These are phyloP conservation scores for Diploscapter pachys DNA, from an alignment of 1,140 invertebrate species.

Conservation along the genomic window DNA sequence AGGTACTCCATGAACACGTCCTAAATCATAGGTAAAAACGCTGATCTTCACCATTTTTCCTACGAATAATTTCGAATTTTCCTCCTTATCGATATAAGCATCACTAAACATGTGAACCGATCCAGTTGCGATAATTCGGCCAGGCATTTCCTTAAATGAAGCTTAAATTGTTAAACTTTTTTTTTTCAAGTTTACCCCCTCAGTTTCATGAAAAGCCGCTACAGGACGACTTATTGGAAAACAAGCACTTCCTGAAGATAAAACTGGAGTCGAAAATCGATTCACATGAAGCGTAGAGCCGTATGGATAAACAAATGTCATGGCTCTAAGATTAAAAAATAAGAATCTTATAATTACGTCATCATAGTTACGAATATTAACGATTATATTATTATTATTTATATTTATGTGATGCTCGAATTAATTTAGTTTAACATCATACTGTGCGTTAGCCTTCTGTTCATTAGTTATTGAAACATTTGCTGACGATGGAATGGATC, in stretches of 20 bases:
- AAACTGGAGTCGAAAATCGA: constrained; percentile 77
- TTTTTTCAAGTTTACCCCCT: not conserved
- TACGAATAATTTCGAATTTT: constrained; percentile 78
- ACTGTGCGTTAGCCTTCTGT: constrained; percentile 64
- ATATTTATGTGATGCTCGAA: not conserved
- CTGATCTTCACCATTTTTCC: constrained; percentile 27
- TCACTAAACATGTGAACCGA: constrained; percentile 68
- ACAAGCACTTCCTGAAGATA: constrained; percentile 85
- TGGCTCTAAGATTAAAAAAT: constrained; percentile 65
- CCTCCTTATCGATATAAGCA: constrained; percentile 87
- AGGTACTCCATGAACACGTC: constrained; percentile 84
- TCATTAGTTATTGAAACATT: constrained; percentile 59
- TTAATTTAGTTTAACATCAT: constrained; percentile 37
- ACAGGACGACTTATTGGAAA: constrained; percentile 89
- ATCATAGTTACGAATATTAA: not conserved
- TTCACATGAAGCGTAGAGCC: constrained; percentile 90
- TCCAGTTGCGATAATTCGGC: constrained; percentile 66
- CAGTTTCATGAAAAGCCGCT: constrained; percentile 72
- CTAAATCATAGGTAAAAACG: constrained; percentile 57
- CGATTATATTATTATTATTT: too few species aligned
- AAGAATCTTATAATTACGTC: not conserved
- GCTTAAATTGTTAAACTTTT: too few species aligned
- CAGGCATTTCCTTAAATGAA: constrained; percentile 41
- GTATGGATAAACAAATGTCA: constrained; percentile 88
- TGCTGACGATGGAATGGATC: constrained; percentile 66